Conservation (phyloP, 2,113 vertebrate species). For the Kryptolebias marmoratus region DNA sequence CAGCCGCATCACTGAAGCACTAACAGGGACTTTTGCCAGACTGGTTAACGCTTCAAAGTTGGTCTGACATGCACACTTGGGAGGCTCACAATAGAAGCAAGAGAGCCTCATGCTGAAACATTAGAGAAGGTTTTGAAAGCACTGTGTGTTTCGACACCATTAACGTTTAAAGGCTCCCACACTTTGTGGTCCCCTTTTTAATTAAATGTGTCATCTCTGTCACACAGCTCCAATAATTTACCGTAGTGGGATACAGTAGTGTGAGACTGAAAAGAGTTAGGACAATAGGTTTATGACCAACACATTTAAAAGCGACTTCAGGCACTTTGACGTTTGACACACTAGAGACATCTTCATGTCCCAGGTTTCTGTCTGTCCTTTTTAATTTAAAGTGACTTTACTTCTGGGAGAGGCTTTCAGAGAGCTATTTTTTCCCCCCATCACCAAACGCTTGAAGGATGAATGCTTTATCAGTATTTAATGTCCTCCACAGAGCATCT, state of each 20-base stretch:
- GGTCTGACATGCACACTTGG: conserved; percentile 60
- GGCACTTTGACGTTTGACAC: conserved; percentile 50
- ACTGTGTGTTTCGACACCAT: conserved; percentile 28
- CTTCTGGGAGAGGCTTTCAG: conserved; percentile 22
- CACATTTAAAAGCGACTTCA: conserved; percentile 34
- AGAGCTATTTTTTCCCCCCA: conserved; percentile 13
- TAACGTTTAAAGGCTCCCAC: conserved; percentile 56
- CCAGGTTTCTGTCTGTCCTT: conserved; percentile 40
- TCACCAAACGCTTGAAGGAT: conserved; percentile 17
- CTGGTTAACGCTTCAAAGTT: conserved; percentile 67
- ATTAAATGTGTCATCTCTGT: conserved; percentile 46
- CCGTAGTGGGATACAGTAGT: background rate
- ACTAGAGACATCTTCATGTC: conserved; percentile 25
- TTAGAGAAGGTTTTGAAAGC: conserved; percentile 45
- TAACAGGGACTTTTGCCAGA: conserved; percentile 62
- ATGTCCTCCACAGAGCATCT: conserved; percentile 37
- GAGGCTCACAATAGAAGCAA: conserved; percentile 35
- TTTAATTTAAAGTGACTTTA: conserved; percentile 36
- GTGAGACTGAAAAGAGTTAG: conserved; percentile 18
- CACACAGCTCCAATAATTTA: conserved; percentile 29
- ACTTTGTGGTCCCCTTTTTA: conserved; percentile 20
- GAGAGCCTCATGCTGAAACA: conserved; percentile 49
- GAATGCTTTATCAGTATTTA: conserved; percentile 43
- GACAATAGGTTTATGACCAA: conserved; percentile 29
- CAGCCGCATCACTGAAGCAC: conserved; percentile 31